Evolutionary conservation across 2,113 vertebrate genomes (phyloP).

Genomic region (Cyanoramphus novaezelandiae): DNA sequence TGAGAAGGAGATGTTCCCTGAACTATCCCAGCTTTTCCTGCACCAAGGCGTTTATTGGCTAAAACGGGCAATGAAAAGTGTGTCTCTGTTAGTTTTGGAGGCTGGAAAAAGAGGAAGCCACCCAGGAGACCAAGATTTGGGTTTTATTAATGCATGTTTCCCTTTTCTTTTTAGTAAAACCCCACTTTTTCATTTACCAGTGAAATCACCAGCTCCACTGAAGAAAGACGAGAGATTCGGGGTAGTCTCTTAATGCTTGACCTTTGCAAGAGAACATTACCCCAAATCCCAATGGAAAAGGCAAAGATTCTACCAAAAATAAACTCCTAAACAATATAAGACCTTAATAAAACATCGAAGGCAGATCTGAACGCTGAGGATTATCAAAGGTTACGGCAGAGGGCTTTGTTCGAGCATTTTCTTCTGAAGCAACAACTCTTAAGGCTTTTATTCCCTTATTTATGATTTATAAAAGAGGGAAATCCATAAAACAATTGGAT

Average conservation of each 20-base stretch:
- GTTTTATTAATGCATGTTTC: background rate
- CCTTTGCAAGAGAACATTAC: conserved; percentile 15
- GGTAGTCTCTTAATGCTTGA: conserved; percentile 12
- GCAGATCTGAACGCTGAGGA: background rate
- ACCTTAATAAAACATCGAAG: conserved; percentile 34
- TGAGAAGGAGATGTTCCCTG: background rate
- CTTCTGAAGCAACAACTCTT: background rate
- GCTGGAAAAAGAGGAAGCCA: background rate
- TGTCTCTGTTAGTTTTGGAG: background rate
- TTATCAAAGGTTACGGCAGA: background rate
- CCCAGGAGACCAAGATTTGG: background rate
- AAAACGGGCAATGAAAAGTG: background rate
- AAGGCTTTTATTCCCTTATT: background rate
- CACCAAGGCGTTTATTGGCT: background rate
- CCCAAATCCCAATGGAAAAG: conserved; percentile 27
- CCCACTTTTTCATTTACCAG: background rate
- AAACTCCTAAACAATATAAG: conserved; percentile 48
- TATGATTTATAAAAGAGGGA: background rate
- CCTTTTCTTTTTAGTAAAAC: background rate
- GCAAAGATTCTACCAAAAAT: conserved; percentile 30
- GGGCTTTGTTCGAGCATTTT: background rate
- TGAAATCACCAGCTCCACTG: background rate
- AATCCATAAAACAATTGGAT: background rate
- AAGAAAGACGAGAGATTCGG: background rate
- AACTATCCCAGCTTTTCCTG: background rate